Evolutionary conservation across 2,113 vertebrate species (phyloP), one percentile per base, ranked within the genome.

Genomic region (Pygathrix nemaeus): DNA sequence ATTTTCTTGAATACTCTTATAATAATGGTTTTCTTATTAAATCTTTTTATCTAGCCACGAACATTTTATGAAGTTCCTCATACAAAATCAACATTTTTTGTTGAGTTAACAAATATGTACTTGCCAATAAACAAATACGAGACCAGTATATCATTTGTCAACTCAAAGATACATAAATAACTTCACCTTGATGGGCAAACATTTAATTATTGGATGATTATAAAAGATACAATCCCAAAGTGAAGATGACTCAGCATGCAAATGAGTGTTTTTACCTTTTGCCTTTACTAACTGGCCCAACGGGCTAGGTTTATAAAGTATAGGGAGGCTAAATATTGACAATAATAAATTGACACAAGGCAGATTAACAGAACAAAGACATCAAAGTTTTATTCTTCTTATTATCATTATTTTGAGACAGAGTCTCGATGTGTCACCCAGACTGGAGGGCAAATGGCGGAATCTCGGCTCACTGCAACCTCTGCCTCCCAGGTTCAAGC

Each of bases 1-100:
- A 88, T 61, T 94, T 95, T 55, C 68, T 95, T 82, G 12, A 96
- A 90, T 61, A 76, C 23, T 70, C 38, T 89, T 57, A 89, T 43
- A 93, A 95, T 70, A 88, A 88, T 32, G 59, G 25, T 18, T 83
- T 83, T 91, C 43, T 90, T 78, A 61, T 45, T 45, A 73, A 85
- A 85, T 45, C 75, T 81, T 86, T 92, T 59, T 85, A 88, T 64
- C 57, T 78, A 81, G 32, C 20, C 30, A 45, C 43, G 73, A 78
- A 93, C 72, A 50, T 59, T 32, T 85, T 93, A 93, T 85, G 27
- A 76, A 78, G 16, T 81, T 17, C 25, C 66, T 68, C 59, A 93
- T 27, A 81, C 4, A 73, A 89, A 92, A 61, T 45, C 57, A 94
- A 30, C 3, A 79, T 70, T 94, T 80, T 89, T 97, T 57, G 73